Evolutionary conservation across 2,888 invertebrate genomes (phyloP).

Genomic region (Agrotis clavis): DNA sequence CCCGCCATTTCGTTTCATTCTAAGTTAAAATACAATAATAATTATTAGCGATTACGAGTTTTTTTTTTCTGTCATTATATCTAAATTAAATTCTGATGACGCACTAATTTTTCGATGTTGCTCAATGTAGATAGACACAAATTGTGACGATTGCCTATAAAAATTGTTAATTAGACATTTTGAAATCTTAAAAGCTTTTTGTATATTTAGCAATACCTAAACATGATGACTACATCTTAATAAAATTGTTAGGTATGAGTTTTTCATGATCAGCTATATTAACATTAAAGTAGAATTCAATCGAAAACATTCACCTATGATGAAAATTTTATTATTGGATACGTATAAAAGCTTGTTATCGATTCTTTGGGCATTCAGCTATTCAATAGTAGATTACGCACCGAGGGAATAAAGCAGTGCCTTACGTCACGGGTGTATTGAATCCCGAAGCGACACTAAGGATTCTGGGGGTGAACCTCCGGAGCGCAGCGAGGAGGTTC

Average conservation of each 20-base stretch:
- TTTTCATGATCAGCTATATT: background rate
- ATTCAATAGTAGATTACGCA: no score
- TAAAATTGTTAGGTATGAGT: background rate
- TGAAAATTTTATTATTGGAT: background rate
- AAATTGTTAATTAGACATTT: conserved; percentile 21
- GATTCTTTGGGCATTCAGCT: no score
- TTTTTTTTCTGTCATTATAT: conserved; percentile 16
- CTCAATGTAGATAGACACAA: conserved; percentile 10
- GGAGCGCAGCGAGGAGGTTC: no score
- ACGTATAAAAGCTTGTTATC: background rate
- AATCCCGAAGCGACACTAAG: no score
- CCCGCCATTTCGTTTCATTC: conserved; percentile 9
- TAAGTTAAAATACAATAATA: conserved; percentile 1
- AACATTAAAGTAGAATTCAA: background rate
- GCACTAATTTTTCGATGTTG: conserved; percentile 13
- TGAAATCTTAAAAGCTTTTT: conserved; percentile 16
- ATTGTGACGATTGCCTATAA: background rate
- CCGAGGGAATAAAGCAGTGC: no score
- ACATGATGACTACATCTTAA: background rate
- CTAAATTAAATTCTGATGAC: conserved; percentile 28
- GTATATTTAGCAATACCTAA: conserved; percentile 21
- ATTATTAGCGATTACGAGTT: conserved; percentile 17
- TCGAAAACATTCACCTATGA: background rate
- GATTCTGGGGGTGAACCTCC: no score
- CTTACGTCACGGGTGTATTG: no score